These are phyloP conservation scores for Corythornis vintsioides DNA, from an alignment of 2,113 vertebrate genomes.

Conservation along the genomic window DNA sequence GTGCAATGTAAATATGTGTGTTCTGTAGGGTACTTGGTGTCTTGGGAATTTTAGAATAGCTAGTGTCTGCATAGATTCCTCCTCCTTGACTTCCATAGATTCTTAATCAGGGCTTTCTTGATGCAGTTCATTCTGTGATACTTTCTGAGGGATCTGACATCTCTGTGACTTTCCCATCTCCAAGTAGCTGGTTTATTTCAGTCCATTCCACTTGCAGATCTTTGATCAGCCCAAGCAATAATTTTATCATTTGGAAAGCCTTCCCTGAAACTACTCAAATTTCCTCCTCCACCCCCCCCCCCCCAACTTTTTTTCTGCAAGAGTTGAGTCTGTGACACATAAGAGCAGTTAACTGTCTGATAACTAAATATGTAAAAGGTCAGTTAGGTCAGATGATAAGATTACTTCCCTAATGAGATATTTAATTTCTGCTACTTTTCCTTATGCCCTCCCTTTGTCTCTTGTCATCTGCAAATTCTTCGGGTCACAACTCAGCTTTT, in stretches of 20 bases:
- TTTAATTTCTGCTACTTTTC: conserved; percentile 4
- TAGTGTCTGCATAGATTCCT: neutral
- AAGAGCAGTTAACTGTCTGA: neutral
- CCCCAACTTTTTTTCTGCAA: neutral
- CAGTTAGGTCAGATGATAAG: neutral
- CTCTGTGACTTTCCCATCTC: neutral
- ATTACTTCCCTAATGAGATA: conserved; percentile 7
- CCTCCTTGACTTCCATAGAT: neutral
- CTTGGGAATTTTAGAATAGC: neutral
- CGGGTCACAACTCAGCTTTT: neutral
- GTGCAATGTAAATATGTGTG: neutral
- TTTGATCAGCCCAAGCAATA: neutral
- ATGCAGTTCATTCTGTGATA: neutral
- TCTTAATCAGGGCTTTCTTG: neutral
- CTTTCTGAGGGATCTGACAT: neutral
- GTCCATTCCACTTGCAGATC: neutral
- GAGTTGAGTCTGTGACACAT: neutral
- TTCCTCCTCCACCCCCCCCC: neutral
- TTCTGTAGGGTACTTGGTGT: neutral
- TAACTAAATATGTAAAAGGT: neutral
- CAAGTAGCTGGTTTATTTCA: neutral
- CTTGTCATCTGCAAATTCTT: neutral
- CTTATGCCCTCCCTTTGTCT: neutral
- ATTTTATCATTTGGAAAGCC: neutral
- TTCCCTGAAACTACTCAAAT: neutral